Evolutionary conservation across 2,113 vertebrate species (phyloP), one percentile per base, ranked within the genome.

Genomic region (Rhinolophus sinicus): DNA sequence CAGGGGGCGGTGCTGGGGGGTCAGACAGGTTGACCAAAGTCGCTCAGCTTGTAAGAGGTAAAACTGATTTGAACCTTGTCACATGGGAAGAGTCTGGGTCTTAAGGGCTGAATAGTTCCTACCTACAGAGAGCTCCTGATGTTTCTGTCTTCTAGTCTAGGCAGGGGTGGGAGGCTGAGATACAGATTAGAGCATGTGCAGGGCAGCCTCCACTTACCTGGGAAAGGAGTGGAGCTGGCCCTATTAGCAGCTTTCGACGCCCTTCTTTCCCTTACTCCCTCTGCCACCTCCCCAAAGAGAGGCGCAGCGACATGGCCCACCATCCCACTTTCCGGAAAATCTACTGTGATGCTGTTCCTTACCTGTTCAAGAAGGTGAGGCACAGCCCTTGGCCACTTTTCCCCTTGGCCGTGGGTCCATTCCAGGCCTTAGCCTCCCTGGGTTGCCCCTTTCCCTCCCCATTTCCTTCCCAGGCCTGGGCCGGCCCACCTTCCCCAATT

Each of bases 301-400:
- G 98, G 88, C 98, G 98, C 64, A 97, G 94, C 9, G 98, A 99
- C 87, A 98, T 99, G 98, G 98, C 98, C 88, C 98, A 98, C 95
- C 99, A 99, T 81, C 99, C 99, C 72, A 98, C 99, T 47, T 98
- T 99, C 98, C 98, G 99, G 77, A 99, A 98, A 94, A 98, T 98
- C 60, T 99, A 98, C 98, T 99, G 98, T 50, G 99, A 99, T 9
- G 99, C 98, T 21, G 96, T 99, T 1, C 98, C 98, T 47, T 97
- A 98, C 85, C 98, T 99, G 70, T 99, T 99, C 95, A 99, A 99
- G 97, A 99, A 99, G 99, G 99, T 99, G 47, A 96, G 84, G 21
- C 28, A 0, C 65, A 4, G 15, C 35, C 72, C 40, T 4, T 7
- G n/a, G 72, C 38, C 14, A 15, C 50, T 35, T 11, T 38, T 7